Conservation (phyloP, 2,888 invertebrate genomes). For the Phengaris arion region DNA sequence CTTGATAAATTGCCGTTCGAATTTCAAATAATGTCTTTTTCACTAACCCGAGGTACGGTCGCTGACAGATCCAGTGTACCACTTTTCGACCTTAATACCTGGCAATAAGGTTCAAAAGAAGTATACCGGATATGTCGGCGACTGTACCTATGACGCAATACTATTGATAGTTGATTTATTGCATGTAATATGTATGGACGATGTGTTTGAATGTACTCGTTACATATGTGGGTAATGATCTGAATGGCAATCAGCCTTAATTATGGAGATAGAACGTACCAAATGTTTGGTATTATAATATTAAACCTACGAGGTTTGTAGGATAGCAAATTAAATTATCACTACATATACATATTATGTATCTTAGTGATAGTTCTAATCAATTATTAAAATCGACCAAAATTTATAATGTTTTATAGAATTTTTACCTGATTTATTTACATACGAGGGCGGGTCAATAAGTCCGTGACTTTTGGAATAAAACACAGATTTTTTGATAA, state of each 20-base stretch:
- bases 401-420: no score
- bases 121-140: slow-evolving; percentile 42
- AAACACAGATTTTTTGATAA: no score
- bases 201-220: slow-evolving; percentile 12
- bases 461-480: no score
- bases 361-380: no score
- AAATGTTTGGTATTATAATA: not conserved
- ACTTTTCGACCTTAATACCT: not conserved
- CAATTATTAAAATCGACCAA: no score
- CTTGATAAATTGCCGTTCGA: slow-evolving; percentile 77
- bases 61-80: slow-evolving; percentile 43
- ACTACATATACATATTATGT: no score
- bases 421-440: no score
- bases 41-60: slow-evolving; percentile 60
- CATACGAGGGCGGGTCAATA: no score
- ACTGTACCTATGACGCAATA: slow-evolving; percentile 4
- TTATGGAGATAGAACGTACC: slow-evolving; percentile 9
- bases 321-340: no score
- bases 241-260: slow-evolving; percentile 1
- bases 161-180: slow-evolving; percentile 29
- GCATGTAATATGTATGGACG: slow-evolving; percentile 16
- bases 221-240: slow-evolving; percentile 12
- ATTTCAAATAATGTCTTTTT: slow-evolving; percentile 79
- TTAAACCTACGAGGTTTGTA: no score
- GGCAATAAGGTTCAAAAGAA: slow-evolving; percentile 48